These are phyloP conservation scores for Ochropleura plecta DNA, from an alignment of 2,888 invertebrate genomes.

Conservation along the genomic window DNA sequence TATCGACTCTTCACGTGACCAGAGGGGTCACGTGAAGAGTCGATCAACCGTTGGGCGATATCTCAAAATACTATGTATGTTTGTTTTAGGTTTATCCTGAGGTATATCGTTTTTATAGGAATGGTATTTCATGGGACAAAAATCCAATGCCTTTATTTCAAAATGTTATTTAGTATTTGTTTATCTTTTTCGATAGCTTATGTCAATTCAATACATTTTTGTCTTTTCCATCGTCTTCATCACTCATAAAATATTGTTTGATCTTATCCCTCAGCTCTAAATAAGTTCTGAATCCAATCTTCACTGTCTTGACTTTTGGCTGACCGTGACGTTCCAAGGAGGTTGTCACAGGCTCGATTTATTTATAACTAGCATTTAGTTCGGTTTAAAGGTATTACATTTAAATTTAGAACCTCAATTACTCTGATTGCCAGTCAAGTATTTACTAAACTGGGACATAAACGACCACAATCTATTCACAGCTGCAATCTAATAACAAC, in stretches of 20 bases:
- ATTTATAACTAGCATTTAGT: constrained; percentile 64
- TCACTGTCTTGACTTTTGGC: constrained; percentile 41
- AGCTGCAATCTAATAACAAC: neutral
- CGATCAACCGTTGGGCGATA: too few species aligned
- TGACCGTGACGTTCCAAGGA: constrained; percentile 53
- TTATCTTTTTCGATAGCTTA: neutral
- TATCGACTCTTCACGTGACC: too few species aligned
- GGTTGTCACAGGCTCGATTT: constrained; percentile 54
- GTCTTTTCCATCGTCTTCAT: neutral
- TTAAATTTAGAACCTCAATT: constrained; percentile 69
- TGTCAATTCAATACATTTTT: neutral
- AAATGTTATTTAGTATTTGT: neutral
- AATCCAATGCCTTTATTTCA: neutral
- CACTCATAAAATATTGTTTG: neutral
- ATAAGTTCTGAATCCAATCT: constrained; percentile 21
- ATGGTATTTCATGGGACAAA: too few species aligned
- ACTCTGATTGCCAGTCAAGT: constrained; percentile 65
- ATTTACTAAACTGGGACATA: constrained; percentile 41
- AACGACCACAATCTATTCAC: neutral
- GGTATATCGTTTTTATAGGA: neutral
- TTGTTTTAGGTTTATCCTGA: too few species aligned
- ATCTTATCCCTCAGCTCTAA: neutral
- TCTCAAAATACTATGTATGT: too few species aligned
- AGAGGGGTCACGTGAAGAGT: too few species aligned
- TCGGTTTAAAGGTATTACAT: constrained; percentile 62